A percentile compares a stretch with the other conserved stretches of the same genome.
Evolutionary conservation across 1,140 invertebrate species (phyloP).

Genomic region (Ceratosolen fusciceps): DNA sequence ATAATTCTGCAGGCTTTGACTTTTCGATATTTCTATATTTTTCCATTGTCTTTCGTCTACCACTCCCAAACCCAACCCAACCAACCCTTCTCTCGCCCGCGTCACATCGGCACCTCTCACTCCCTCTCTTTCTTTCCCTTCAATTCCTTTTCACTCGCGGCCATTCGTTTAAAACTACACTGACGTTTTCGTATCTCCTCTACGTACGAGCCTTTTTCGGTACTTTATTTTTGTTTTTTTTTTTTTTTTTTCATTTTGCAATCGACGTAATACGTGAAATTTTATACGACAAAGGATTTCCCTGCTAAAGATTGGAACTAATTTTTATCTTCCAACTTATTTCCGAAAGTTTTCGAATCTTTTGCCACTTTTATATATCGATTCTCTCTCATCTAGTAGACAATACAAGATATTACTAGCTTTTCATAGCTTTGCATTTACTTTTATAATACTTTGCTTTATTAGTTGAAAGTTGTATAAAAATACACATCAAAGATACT

Average conservation of each 20-base stretch:
- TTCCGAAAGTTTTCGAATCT: slow-evolving; percentile 31
- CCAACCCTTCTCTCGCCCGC: no score
- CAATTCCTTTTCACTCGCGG: slow-evolving; percentile 9
- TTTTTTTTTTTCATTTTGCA: slow-evolving; percentile 26
- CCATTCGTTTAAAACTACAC: slow-evolving; percentile 22
- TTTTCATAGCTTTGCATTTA: no score
- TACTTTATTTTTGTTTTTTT: no score
- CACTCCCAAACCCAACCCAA: no score
- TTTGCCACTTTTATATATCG: neutral
- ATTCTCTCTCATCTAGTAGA: no score
- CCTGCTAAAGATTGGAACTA: slow-evolving; percentile 18
- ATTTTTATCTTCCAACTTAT: slow-evolving; percentile 41
- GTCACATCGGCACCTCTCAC: no score
- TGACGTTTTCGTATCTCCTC: neutral
- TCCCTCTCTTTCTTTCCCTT: neutral
- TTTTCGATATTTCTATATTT: slow-evolving; percentile 24
- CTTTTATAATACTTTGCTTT: no score
- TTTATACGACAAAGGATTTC: slow-evolving; percentile 33
- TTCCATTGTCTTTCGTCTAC: neutral
- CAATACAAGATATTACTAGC: no score
- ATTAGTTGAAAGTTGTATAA: no score
- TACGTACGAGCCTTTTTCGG: slow-evolving; percentile 9
- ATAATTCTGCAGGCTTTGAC: slow-evolving; percentile 29
- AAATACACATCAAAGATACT: no score
- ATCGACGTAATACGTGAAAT: slow-evolving; percentile 22